phyloP scores from a whole-genome alignment of 2,888 invertebrate species.

The Biston stratarius region DNA sequence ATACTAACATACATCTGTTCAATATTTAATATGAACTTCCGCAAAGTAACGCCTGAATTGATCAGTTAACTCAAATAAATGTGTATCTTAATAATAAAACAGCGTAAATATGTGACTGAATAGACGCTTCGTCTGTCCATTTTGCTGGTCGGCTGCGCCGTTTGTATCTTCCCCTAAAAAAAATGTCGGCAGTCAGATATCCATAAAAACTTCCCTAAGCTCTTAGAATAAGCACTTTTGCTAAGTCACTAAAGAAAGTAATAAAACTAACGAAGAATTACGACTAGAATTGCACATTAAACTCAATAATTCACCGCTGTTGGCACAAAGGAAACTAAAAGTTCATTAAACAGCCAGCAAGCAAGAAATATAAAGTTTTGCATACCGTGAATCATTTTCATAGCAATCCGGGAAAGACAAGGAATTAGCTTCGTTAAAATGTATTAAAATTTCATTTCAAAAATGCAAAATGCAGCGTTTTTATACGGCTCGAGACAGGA shows the following conservation, averaged over 20 bases:
- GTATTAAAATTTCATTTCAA: slow-evolving; percentile 15
- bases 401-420: slow-evolving; percentile 16
- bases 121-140: too few species aligned
- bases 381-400: slow-evolving; percentile 18
- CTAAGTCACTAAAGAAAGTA: background rate
- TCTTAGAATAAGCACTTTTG: background rate
- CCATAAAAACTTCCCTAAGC: background rate
- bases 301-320: slow-evolving; percentile 14
- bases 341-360: slow-evolving; percentile 8
- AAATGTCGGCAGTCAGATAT: background rate
- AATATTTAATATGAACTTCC: too few species aligned
- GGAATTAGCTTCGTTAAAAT: slow-evolving; percentile 17
- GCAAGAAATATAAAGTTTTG: slow-evolving; percentile 12
- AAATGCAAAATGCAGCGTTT: slow-evolving; percentile 9
- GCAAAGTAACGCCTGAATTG: too few species aligned
- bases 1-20: too few species aligned
- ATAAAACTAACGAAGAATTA: slow-evolving; percentile 11
- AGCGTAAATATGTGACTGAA: too few species aligned
- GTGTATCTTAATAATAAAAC: too few species aligned
- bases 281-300: slow-evolving; percentile 6
- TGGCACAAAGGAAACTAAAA: slow-evolving; percentile 23
- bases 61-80: too few species aligned
- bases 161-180: too few species aligned
- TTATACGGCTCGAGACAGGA: background rate
- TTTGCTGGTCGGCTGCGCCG: too few species aligned